A percentile compares a stretch with the other conserved stretches of the same genome.
phyloP scores from a whole-genome alignment of 2,888 invertebrate genomes.

The Drosophila neutralis region DNA sequence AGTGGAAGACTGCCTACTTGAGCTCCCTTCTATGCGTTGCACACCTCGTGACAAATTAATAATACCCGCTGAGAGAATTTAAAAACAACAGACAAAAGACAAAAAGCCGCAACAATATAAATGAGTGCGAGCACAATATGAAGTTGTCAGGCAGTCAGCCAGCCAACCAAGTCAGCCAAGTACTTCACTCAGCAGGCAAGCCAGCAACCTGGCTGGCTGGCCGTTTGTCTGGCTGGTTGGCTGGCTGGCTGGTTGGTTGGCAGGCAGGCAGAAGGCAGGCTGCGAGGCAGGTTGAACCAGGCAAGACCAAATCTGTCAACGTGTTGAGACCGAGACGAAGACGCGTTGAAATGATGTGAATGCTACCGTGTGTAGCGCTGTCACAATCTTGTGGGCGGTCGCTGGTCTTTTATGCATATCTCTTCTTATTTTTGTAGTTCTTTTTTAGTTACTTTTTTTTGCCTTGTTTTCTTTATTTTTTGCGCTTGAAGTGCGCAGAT shows the following conservation, averaged over 20 bases:
- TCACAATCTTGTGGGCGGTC: constrained; percentile 79
- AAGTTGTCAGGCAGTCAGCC: constrained; percentile 70
- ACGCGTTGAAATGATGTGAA: constrained; percentile 66
- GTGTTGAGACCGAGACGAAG: constrained; percentile 51
- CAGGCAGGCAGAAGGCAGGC: constrained; percentile 38
- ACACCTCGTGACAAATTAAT: background rate
- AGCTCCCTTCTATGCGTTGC: background rate
- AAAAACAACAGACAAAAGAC: constrained; percentile 13
- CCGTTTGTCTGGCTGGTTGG: constrained; percentile 33
- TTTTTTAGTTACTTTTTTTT: constrained; percentile 17
- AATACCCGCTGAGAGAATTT: background rate
- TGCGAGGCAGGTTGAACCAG: constrained; percentile 63
- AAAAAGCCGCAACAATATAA: constrained; percentile 57
- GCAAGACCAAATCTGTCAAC: constrained; percentile 78
- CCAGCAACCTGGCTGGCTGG: constrained; percentile 13
- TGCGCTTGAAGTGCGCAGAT: constrained; percentile 58
- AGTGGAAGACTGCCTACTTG: background rate
- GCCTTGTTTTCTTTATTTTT: constrained; percentile 36
- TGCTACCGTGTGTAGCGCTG: constrained; percentile 57
- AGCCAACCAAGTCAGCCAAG: constrained; percentile 37
- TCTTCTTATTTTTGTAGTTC: constrained; percentile 17
- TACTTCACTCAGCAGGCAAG: constrained; percentile 40
- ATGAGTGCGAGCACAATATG: constrained; percentile 70
- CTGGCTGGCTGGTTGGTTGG: constrained; percentile 51
- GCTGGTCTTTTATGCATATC: constrained; percentile 69